phyloP scores from a whole-genome alignment of 1,140 invertebrate genomes.

The Choristoneura fumiferana region DNA sequence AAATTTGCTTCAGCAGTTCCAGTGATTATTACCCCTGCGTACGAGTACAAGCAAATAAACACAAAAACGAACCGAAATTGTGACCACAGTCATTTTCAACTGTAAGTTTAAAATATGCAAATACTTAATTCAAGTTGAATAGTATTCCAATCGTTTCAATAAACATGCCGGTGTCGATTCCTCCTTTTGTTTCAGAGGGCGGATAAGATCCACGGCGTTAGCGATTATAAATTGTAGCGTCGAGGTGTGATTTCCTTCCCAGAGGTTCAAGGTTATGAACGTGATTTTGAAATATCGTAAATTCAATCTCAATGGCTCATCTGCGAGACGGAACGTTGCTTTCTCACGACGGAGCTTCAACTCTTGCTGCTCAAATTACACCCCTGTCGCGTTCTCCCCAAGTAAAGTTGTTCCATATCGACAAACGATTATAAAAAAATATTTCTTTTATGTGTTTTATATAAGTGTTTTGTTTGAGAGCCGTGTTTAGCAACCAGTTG shows the following conservation, averaged over 20 bases:
- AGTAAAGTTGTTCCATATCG: slow-evolving; percentile 23
- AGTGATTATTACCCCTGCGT: no score
- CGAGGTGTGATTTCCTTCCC: slow-evolving; percentile 60
- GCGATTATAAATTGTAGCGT: slow-evolving; percentile 28
- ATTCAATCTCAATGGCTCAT: slow-evolving; percentile 62
- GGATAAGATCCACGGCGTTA: not conserved
- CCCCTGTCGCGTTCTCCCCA: slow-evolving; percentile 24
- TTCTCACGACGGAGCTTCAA: slow-evolving; percentile 57
- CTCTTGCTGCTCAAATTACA: slow-evolving; percentile 18
- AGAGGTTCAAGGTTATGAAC: slow-evolving; percentile 67
- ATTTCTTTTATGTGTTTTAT: slow-evolving; percentile 50
- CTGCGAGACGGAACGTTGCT: slow-evolving; percentile 48
- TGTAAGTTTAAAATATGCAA: no score
- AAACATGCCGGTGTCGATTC: no score
- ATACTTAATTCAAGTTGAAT: no score
- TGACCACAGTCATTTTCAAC: no score
- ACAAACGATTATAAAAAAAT: slow-evolving; percentile 21
- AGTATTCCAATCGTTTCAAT: no score
- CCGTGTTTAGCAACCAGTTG: slow-evolving; percentile 59
- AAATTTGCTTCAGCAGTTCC: no score
- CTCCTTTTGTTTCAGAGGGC: slow-evolving; percentile 2
- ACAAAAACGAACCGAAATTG: no score
- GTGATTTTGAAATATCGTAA: slow-evolving; percentile 74
- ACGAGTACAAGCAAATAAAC: no score
- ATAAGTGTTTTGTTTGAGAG: slow-evolving; percentile 57